Conservation (phyloP, 2,797 vertebrate species). For the Anguilla marmorata region DNA sequence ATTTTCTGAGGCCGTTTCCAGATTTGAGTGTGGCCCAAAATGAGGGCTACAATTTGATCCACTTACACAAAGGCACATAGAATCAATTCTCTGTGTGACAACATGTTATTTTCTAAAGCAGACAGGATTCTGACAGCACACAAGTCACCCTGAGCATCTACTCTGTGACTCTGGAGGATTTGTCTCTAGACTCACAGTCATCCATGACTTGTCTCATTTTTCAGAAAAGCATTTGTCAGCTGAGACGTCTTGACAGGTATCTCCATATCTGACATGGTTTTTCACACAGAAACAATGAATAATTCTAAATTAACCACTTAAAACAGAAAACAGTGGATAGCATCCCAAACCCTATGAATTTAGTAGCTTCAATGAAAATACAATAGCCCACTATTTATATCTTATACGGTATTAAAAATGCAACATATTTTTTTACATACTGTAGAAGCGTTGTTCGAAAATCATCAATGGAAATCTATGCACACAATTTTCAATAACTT, state of each 20-base stretch:
- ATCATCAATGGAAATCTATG: neutral
- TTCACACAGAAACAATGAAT: conserved; percentile 4
- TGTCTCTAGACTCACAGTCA: neutral
- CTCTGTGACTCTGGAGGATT: neutral
- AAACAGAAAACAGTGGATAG: neutral
- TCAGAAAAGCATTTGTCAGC: neutral
- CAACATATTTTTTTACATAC: neutral
- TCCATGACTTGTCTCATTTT: neutral
- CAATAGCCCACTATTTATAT: neutral
- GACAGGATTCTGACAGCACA: neutral
- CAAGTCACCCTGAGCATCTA: neutral
- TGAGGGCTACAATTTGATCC: neutral
- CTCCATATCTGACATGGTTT: neutral
- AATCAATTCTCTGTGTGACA: neutral
- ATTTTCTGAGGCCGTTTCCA: neutral
- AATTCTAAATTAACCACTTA: neutral
- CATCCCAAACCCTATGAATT: neutral
- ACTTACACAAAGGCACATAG: neutral
- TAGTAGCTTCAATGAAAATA: neutral
- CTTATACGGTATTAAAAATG: too few relatives aligned
- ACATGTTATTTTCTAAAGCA: neutral
- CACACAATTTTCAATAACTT: neutral
- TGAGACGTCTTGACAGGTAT: neutral
- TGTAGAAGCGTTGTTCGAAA: neutral
- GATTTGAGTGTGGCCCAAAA: neutral